Conservation (phyloP, 1,140 invertebrate species). For the Drosophila mauritiana region DNA sequence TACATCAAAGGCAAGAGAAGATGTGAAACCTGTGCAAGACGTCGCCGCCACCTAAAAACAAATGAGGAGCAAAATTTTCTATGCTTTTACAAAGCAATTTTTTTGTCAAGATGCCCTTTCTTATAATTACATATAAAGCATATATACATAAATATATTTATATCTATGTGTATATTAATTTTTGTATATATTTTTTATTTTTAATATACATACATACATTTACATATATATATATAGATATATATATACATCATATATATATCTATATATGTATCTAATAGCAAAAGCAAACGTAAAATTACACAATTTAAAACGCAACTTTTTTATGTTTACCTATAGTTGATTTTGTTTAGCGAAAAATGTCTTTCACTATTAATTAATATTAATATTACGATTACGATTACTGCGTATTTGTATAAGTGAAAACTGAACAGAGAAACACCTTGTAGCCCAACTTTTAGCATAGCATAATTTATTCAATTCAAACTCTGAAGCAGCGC, state of each 20-base stretch:
- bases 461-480: conserved; percentile 80
- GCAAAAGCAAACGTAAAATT: conserved; percentile 2
- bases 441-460: conserved; percentile 58
- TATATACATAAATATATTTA: no score
- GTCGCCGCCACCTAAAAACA: conserved; percentile 10
- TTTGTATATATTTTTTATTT: no score
- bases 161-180: no score
- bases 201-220: no score
- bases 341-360: conserved; percentile 76
- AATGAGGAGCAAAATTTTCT: conserved; percentile 50
- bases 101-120: conserved; percentile 27
- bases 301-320: conserved; percentile 13
- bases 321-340: conserved; percentile 71
- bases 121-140: conserved; percentile 12
- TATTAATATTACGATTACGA: conserved; percentile 15
- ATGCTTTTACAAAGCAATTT: conserved; percentile 44
- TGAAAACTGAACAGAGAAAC: conserved; percentile 49
- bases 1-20: not conserved
- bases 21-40: not conserved
- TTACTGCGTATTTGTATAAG: conserved; percentile 40
- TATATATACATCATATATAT: no score
- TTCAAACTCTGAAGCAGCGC: conserved; percentile 33
- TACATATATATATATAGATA: no score
- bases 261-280: no score
- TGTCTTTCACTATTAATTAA: conserved; percentile 36